Base-by-base conservation (phyloP, 2,797 vertebrate species). In the Thamnophis elegans region DNA sequence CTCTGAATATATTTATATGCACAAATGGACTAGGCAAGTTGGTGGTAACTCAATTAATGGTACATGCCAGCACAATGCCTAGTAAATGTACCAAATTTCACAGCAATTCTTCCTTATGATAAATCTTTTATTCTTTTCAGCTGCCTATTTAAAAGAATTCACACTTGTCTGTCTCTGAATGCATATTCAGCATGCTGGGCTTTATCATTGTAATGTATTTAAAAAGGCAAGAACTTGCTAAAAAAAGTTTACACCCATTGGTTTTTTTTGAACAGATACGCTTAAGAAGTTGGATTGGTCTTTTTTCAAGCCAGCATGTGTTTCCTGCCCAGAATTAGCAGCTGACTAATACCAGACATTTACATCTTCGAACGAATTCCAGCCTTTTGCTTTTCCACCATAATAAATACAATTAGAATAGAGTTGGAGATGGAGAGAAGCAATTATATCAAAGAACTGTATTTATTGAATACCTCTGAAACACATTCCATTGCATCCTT, bases 301-400 rank as follows among this genome's bases (percentile, higher is more conserved):
- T 91, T 56, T 94, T 93, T 65, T 42, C 55, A 90, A 56, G 42
- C 54, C 58, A 56, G 18, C 55, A 95, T 94, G 86, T 92, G 22
- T 94, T 51, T 88, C 60, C 56, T 90, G 90, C 92, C 89, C 54
- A 92, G 87, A 94, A 28, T 93, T 90, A 91, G 51, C 90, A 87
- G 68, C 92, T 91, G 88, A 93, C 88, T 91, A 90, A 58, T 93
- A 51, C 89, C 82, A 90, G 85, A 58, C 20, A 32, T 22, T 85
- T 90, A 78, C 18, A 28, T 88, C 54, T 65, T 7, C 93, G 62
- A 58, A 22, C 18, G 85, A 91, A 28, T 12, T 90, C 78, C 32
- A 73, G n/a, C 56, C 26, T 90, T 90, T 91, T 90, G 36, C 16
- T 51, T 60, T 58, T 51, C 92, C 51, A 32, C 42, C 85, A 6